Base-by-base conservation (phyloP, 1,140 invertebrate genomes). In the Trissolcus basalis region DNA sequence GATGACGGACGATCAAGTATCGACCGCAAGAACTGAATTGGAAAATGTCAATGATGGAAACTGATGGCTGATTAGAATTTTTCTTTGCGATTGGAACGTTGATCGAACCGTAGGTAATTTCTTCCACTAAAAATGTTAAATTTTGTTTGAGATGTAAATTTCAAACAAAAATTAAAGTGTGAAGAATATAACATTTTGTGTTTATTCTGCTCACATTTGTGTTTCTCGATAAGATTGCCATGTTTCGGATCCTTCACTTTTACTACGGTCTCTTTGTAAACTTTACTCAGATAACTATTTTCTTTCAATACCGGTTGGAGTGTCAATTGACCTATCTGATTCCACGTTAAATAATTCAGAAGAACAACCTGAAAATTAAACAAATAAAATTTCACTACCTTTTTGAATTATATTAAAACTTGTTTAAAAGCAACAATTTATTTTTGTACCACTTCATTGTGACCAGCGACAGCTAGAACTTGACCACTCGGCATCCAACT, bases 311-410 rank as follows among this genome's bases (percentile, higher is more conserved):
- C 80, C 4, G 86, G 86, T 43, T 85, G 78, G 8, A 85, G 78
- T 15, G 82, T 76, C 32, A 89, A 71, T 60, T 84, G 73, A 11
- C 81, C 59, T 11, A 86, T 65, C n/a, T 83, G 80, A 19, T 82
- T 83, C 87, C 86, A 89, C 11, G 87, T 89, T 14, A 87, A 32
- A 44, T 85, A 81, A 77, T 87, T 88, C 4, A 89, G 61, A 6
- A 89, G 61, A 14, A 84, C 70, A 4, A 88, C 71, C 87, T 88
- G 16, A 45, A 75, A 61, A 69, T 14, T 14, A 51, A 39, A 16
- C 10, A 39, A 2, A 39, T 44, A 5, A 43, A 6, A 8, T 43
- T 43, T 43, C 3, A 47, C n/a, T n/a, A n/a, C n/a, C n/a, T n/a
- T n/a, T n/a, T n/a, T n/a, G n/a, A n/a, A 35, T 35, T 35, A 35